Base-by-base conservation (phyloP, 1,140 invertebrate genomes). In the Agrypnia vestita region DNA sequence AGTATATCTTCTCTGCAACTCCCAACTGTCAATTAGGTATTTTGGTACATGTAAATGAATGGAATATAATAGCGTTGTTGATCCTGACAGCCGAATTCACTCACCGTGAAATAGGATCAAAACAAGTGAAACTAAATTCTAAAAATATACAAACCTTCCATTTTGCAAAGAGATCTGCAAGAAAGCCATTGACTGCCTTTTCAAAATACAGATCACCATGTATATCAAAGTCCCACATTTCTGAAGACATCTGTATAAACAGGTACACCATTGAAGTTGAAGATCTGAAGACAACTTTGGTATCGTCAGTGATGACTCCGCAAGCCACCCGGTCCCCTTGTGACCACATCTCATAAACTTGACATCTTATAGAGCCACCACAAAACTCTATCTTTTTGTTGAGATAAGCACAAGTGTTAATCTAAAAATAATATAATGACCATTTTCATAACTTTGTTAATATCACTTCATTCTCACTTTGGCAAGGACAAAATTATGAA, bases 211-310 rank as follows among this genome's bases (percentile, higher is more conserved):
- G 89, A 89, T 99, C 98, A 6, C 98, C 98, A 87, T 99, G 96
- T 79, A 98, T 96, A 90, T 99, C 98, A 92, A 99, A 99, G 85
- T 99, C 97, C 98, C 98, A 99, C 98, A 99, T 99, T 92, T 99
- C 98, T 3, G 96, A 96, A 82, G 97, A 99, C 97, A 99, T 99
- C 92, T 99, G 98, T 80, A 99, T 94, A 86, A 99, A 99, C 0
- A 98, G 88, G 86, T 98, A 98, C 0, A 99, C 97, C 94, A 98
- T 97, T 55, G 97, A 97, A 6, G 97, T 99, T 0, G 96, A 97
- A 11, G 98, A 99, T 80, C 98, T 91, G 88, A 98, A 99, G 0
- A 99, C 97, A 81, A 99, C 96, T 90, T 98, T 98, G 0, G 98
- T 99, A 78, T 98, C 95, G 81, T 98, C 94, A 0, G 94, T 97